Conservation (phyloP, 2,888 invertebrate species). For the Synergus gifuensis region DNA sequence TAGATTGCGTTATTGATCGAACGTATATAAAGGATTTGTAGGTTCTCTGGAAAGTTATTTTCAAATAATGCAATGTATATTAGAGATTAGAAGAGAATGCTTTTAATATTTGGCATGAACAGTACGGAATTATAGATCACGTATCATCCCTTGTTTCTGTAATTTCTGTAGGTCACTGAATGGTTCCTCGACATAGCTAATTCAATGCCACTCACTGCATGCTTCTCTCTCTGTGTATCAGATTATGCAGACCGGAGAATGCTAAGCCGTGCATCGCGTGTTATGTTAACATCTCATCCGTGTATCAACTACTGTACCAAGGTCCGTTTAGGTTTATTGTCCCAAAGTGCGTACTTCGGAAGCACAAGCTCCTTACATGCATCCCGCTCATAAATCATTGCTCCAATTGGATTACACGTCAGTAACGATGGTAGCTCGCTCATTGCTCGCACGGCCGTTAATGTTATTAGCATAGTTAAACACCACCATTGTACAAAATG, state of each 20-base stretch:
- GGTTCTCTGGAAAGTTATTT: background rate
- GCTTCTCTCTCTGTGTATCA: no score
- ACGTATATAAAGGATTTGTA: background rate
- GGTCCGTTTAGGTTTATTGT: slow-evolving; percentile 29
- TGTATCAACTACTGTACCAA: slow-evolving; percentile 9
- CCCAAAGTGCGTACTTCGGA: slow-evolving; percentile 32
- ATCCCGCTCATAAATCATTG: slow-evolving; percentile 23
- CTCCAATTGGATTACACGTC: slow-evolving; percentile 30
- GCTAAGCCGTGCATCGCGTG: background rate
- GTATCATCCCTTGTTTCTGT: no score
- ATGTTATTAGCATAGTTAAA: slow-evolving; percentile 30
- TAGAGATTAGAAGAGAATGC: no score
- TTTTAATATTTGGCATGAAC: no score
- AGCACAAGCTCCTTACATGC: slow-evolving; percentile 33
- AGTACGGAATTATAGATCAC: no score
- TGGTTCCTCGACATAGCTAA: background rate
- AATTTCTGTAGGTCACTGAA: background rate
- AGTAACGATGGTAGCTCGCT: background rate
- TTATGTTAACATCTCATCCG: slow-evolving; percentile 1
- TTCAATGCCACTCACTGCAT: background rate
- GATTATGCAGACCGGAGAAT: slow-evolving; percentile 15
- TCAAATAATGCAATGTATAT: no score
- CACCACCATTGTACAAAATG: background rate
- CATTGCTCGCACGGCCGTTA: background rate
- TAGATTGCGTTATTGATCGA: background rate